Conservation (phyloP, 2,888 invertebrate genomes). For the Leucania comma region DNA sequence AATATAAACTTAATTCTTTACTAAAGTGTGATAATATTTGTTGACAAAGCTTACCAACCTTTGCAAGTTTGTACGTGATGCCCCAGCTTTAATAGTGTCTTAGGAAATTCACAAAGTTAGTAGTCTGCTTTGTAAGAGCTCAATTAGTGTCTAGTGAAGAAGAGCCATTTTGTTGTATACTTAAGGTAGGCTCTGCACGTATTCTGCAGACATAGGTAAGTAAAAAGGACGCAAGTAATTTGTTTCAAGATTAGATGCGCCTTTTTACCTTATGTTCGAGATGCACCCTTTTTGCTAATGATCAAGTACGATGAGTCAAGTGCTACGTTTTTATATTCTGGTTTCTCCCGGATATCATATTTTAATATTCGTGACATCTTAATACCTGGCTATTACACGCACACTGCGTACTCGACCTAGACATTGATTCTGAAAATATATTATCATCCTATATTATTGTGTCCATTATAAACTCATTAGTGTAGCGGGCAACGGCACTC, state of each 20-base stretch:
- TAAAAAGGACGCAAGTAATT: conserved; percentile 21
- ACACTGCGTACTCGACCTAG: conserved; percentile 81
- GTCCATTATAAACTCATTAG: conserved; percentile 91
- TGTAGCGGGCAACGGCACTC: conserved; percentile 89
- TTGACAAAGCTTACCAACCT: not conserved
- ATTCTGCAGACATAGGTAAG: conserved; percentile 11
- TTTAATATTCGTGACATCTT: conserved; percentile 55
- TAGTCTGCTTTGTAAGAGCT: not conserved
- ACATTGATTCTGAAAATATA: conserved; percentile 89
- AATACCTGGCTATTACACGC: conserved; percentile 60
- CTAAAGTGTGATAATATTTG: not conserved
- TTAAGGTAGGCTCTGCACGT: conserved; percentile 3
- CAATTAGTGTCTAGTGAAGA: conserved; percentile 2
- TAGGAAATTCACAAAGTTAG: not conserved
- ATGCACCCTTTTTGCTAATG: conserved; percentile 15
- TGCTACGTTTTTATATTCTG: conserved; percentile 33
- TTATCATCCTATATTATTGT: conserved; percentile 87
- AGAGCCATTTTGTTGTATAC: not conserved
- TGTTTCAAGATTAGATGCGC: conserved; percentile 8
- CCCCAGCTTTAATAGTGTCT: not conserved
- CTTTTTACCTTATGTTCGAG: conserved; percentile 8
- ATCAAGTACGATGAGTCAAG: conserved; percentile 33
- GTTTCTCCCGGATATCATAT: conserved; percentile 52
- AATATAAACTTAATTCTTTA: not conserved
- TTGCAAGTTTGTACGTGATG: not conserved